Conservation (phyloP, 1,140 invertebrate species). For the Anthonomus grandis region DNA sequence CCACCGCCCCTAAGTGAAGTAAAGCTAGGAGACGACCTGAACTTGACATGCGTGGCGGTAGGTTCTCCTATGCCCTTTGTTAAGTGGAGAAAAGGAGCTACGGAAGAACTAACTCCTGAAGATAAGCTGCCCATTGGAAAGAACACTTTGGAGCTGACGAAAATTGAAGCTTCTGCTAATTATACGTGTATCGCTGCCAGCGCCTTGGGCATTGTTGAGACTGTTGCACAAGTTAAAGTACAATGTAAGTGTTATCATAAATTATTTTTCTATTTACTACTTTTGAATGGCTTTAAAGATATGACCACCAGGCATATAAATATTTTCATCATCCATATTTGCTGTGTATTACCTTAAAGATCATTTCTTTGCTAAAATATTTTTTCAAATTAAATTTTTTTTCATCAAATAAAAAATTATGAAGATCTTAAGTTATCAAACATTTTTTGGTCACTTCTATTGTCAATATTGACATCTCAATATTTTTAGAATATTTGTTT, state of each 20-base stretch:
- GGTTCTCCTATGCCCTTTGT: slow-evolving; percentile 97
- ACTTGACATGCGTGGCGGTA: slow-evolving; percentile 93
- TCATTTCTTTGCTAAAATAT: too few species aligned
- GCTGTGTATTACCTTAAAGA: too few species aligned
- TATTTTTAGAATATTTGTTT: too few species aligned
- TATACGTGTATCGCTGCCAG: slow-evolving; percentile 97
- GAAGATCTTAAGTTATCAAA: too few species aligned
- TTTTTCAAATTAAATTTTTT: too few species aligned
- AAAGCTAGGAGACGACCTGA: slow-evolving; percentile 83
- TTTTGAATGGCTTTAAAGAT: too few species aligned
- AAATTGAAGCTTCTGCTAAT: slow-evolving; percentile 90
- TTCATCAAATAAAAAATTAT: too few species aligned
- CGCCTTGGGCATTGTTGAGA: slow-evolving; percentile 87
- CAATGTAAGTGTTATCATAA: slow-evolving; percentile 93
- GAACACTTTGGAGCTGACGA: slow-evolving; percentile 81
- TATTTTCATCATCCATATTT: too few species aligned
- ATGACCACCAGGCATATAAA: too few species aligned
- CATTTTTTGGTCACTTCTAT: too few species aligned
- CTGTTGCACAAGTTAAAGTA: slow-evolving; percentile 84
- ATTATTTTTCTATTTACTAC: too few species aligned
- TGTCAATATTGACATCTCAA: too few species aligned
- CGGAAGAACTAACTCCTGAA: slow-evolving; percentile 77
- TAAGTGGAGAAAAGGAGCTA: slow-evolving; percentile 87
- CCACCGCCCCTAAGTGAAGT: slow-evolving; percentile 82
- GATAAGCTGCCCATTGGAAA: slow-evolving; percentile 79